Conservation (phyloP, 2,113 vertebrate genomes). For the Pangasianodon hypophthalmus region DNA sequence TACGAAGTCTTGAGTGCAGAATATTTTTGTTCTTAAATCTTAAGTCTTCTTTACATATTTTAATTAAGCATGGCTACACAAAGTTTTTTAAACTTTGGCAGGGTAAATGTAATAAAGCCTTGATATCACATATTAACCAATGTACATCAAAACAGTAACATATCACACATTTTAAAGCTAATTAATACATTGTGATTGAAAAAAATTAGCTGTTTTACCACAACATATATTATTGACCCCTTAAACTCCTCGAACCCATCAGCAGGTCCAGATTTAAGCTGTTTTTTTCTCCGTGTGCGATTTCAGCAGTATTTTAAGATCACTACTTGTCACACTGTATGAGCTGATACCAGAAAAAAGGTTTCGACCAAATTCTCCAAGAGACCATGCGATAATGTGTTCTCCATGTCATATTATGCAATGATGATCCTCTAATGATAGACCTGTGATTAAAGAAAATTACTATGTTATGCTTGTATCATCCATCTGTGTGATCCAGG, state of each 20-base stretch:
- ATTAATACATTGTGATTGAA: not conserved
- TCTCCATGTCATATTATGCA: not conserved
- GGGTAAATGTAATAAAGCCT: not conserved
- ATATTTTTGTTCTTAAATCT: not conserved
- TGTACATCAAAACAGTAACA: not conserved
- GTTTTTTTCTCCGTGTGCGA: not conserved
- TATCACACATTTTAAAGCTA: not conserved
- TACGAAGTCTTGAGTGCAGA: not conserved
- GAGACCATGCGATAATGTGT: not conserved
- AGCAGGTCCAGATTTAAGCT: not conserved
- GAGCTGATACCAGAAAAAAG: not conserved
- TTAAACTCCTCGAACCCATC: not conserved
- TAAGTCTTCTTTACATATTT: not conserved
- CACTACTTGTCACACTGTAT: not conserved
- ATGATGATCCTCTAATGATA: not conserved
- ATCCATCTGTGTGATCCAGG: not conserved
- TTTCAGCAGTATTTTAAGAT: not conserved
- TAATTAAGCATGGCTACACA: not conserved
- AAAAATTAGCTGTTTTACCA: not conserved
- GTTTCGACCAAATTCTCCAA: not conserved
- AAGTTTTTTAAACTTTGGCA: not conserved
- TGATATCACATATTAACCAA: not conserved
- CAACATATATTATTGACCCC: not conserved
- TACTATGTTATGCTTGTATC: not conserved
- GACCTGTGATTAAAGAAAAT: not conserved